Evolutionary conservation across 2,888 invertebrate genomes (phyloP), one percentile per base, ranked within the genome.

Genomic region (Matsumyia berberina): DNA sequence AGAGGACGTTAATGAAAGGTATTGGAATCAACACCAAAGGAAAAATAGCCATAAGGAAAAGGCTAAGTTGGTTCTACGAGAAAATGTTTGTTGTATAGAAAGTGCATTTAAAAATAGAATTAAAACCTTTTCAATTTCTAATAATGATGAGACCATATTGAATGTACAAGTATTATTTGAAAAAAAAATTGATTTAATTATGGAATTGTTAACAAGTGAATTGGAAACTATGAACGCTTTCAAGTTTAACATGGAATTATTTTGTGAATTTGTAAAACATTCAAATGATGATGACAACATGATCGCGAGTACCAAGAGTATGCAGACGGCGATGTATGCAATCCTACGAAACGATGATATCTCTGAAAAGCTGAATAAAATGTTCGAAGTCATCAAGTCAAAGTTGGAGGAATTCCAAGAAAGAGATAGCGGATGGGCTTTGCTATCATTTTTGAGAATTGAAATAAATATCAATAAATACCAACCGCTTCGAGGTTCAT

Each of bases 371-470:
- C 8, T 8, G 6, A 33, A 33, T 2, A 33, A 1, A 11, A 49
- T 49, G 24, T 11, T 24, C 24, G 49, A 33, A 2, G 7, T 5
- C 6, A 33, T 33, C 6, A 55, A 55, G 8, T 3, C 4, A 31
- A 55, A 55, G 15, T 17, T 55, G 8, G 35, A 55, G 31, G 55
- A 35, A 35, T 55, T 57, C 11, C 57, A 57, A n/a, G 53, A 55
- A 55, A 55, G 33, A n/a, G 53, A 53, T 33, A 31, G 53, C 46
- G 46, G 46, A 8, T 53, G 31, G 53, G 33, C 53, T 55, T 33
- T 35, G 33, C 7, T 55, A 2, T 31, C 53, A 55, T 33, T 55
- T 12, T 5, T 46, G 2, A 7, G 17, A 19, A 17, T 46, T 46
- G 15, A 55, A 17, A 6, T 35, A 0, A 37, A 55, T 17, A 17